Base-by-base conservation (phyloP, 2,888 invertebrate species). In the Operophtera brumata region DNA sequence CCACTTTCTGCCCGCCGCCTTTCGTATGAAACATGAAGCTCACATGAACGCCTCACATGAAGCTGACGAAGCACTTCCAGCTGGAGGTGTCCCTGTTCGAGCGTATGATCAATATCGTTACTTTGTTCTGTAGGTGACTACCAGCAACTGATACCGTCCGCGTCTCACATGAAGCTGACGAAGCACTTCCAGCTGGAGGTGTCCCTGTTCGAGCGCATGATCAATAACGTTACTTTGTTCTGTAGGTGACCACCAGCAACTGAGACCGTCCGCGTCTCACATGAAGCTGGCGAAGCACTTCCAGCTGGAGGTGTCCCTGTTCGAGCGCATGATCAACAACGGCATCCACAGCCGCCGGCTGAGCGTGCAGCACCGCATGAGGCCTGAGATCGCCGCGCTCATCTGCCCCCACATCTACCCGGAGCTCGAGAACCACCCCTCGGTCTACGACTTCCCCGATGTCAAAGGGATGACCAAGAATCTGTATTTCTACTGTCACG, bases 351-450 rank as follows among this genome's bases (percentile, higher is more conserved):
- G 91, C 64, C 86, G 91, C n/a, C 84, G 88, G 6, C 81, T 96
- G 10, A 80, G 88, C 57, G 91, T 92, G 6, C 97, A 97, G 75
- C 95, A 96, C 78, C 91, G 96, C 55, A 96, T 96, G 96, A 91
- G 95, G 11, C 94, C 94, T 0, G 84, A 86, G 61, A 64, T 86
- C 69, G 71, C 85, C 62, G 77, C 80, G 39, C 82, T 94, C 2
- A 86, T 94, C 32, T 90, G 92, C 10, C 95, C 95, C 0, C 84
- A 92, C 37, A 95, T 97, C 66, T 97, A 97, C 80, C 75, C 87
- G 0, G 82, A 91, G 7, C 80, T 96, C 11, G 62, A 82, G 32
- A 93, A 95, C 78, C 93, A 94, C 63, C 77, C 81, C 0, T 91
- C 91, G 0, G 95, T 96, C 0, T 64, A 77, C 0, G 56, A 73